Conservation (phyloP, 2,888 invertebrate species). For the Stenodera caucasica region DNA sequence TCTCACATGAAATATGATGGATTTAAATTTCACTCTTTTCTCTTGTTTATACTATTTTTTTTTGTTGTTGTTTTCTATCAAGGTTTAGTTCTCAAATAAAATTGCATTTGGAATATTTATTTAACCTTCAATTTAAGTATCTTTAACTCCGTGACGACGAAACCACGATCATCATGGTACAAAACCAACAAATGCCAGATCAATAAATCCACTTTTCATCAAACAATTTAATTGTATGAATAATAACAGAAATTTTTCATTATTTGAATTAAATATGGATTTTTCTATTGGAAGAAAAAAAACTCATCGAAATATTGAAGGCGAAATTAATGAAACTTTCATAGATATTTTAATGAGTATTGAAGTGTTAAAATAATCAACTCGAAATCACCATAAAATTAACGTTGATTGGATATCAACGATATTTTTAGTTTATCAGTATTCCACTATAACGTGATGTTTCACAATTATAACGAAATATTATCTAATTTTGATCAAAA, state of each 20-base stretch:
- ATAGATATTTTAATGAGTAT: slow-evolving; percentile 1
- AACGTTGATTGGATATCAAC: slow-evolving; percentile 2
- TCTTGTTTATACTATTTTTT: not conserved
- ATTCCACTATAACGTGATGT: not conserved
- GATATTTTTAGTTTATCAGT: slow-evolving; percentile 2
- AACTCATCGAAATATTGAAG: not conserved
- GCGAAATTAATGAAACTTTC: slow-evolving; percentile 1
- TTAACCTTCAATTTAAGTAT: slow-evolving; percentile 21
- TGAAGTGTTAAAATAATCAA: slow-evolving; percentile 5
- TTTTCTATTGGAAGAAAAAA: not conserved
- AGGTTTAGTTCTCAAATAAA: slow-evolving; percentile 15
- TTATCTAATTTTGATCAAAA: not conserved
- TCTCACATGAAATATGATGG: slow-evolving; percentile 27
- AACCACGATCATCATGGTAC: slow-evolving; percentile 26
- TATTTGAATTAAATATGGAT: slow-evolving; percentile 4
- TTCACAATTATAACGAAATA: not conserved
- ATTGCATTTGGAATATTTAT: slow-evolving; percentile 26
- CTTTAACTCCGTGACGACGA: slow-evolving; percentile 15
- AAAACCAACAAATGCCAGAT: slow-evolving; percentile 3
- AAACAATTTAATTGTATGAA: not conserved
- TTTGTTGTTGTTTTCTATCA: not conserved
- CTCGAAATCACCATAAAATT: not conserved
- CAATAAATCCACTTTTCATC: not conserved
- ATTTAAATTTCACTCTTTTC: not conserved
- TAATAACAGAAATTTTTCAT: not conserved